Percentiles rank a stretch among this genome's conserved stretches.
Conservation (phyloP, 1,140 invertebrate genomes). For the Grapholita molesta region DNA sequence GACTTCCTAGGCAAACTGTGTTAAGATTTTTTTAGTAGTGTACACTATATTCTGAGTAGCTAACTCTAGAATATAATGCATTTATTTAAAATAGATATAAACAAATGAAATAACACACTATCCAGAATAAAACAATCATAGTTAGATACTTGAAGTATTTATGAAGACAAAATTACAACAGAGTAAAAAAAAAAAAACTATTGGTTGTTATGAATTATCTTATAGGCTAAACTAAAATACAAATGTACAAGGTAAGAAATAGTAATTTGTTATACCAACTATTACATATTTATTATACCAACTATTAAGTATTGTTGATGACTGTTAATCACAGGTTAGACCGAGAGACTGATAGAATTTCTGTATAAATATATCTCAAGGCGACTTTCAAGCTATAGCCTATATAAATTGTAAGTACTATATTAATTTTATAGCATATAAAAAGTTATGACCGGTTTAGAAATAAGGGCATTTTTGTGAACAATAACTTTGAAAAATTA, state of each 20-base stretch:
- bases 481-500: background rate
- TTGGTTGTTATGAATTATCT: too few species aligned
- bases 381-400: background rate
- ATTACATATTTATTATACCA: constrained; percentile 36
- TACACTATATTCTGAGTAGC: too few species aligned
- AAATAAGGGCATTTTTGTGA: background rate
- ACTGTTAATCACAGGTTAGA: constrained; percentile 40
- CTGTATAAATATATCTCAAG: background rate
- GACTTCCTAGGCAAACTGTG: too few species aligned
- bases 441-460: background rate
- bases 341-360: constrained; percentile 25
- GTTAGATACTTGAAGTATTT: too few species aligned
- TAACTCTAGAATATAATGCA: too few species aligned
- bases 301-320: constrained; percentile 43
- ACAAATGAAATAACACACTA: too few species aligned
- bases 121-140: too few species aligned
- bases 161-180: too few species aligned
- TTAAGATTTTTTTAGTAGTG: too few species aligned
- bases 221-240: too few species aligned
- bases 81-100: too few species aligned
- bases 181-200: too few species aligned
- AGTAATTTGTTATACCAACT: constrained; percentile 38
- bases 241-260: constrained; percentile 25
- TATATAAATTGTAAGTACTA: background rate
- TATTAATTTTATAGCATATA: background rate